These are phyloP conservation scores for Globicephala melas DNA, from an alignment of 2,113 vertebrate genomes.

Conservation along the genomic window DNA sequence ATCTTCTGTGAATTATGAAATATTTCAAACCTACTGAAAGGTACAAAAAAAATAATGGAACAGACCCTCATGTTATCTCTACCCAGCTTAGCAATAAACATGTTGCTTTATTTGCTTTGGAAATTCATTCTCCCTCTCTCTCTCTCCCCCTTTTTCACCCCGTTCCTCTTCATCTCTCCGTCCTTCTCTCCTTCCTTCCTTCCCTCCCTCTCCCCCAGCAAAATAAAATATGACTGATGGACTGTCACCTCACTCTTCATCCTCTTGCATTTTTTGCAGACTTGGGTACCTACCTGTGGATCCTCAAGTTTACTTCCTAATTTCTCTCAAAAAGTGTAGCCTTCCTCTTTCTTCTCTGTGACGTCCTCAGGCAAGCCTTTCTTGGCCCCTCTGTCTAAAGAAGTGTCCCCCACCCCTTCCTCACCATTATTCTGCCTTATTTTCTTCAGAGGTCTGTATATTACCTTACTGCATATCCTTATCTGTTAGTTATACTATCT, in stretches of 20 bases:
- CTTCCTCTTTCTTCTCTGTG: neutral
- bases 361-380: neutral
- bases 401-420: neutral
- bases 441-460: neutral
- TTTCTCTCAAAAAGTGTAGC: slow-evolving; percentile 4
- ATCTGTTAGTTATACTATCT: neutral
- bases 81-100: neutral
- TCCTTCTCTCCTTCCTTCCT: neutral
- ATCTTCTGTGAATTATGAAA: slow-evolving; percentile 35
- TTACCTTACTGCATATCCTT: neutral
- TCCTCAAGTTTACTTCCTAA: neutral
- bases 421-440: neutral
- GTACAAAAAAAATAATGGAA: neutral
- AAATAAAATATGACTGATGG: neutral
- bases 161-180: neutral
- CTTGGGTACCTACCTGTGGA: neutral
- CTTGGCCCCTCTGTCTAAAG: neutral
- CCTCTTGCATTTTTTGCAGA: neutral
- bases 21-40: slow-evolving; percentile 11
- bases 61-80: neutral
- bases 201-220: neutral
- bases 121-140: neutral
- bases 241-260: neutral
- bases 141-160: neutral
- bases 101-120: neutral